Evolutionary conservation across 2,888 invertebrate genomes (phyloP).

Genomic region (Melanargia galathea): DNA sequence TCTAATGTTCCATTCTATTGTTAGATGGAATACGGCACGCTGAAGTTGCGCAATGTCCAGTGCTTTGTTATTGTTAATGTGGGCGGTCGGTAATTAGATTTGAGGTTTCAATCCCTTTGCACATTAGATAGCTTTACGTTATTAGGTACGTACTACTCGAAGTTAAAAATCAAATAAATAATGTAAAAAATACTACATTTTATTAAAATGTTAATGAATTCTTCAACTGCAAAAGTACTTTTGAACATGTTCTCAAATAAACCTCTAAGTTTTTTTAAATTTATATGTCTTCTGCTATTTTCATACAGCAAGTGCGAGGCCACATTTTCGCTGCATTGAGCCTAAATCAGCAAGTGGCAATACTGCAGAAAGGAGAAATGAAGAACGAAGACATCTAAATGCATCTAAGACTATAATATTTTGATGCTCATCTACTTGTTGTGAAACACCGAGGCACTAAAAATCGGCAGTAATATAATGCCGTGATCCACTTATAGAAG

Average conservation of each 20-base stretch:
- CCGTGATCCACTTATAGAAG: conserved; percentile 70
- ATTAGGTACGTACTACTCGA: too few relatives aligned
- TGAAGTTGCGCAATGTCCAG: conserved; percentile 73
- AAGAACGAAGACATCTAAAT: conserved; percentile 7
- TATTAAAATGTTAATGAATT: too few relatives aligned
- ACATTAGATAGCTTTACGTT: background rate
- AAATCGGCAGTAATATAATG: conserved; percentile 48
- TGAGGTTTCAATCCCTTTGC: conserved; percentile 23
- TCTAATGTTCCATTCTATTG: conserved; percentile 74
- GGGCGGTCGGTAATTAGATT: conserved; percentile 39
- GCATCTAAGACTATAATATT: conserved; percentile 10
- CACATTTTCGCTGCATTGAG: too few relatives aligned
- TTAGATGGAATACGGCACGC: conserved; percentile 70
- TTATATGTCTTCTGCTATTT: too few relatives aligned
- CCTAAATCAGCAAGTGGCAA: background rate
- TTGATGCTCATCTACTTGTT: conserved; percentile 21
- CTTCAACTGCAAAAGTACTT: too few relatives aligned
- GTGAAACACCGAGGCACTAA: conserved; percentile 32
- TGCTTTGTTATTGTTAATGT: conserved; percentile 51
- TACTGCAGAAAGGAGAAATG: background rate
- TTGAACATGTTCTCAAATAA: too few relatives aligned
- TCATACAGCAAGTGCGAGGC: too few relatives aligned
- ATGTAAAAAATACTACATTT: too few relatives aligned
- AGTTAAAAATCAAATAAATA: too few relatives aligned
- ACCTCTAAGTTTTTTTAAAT: too few relatives aligned